Conservation (phyloP, 2,113 vertebrate genomes). For the Copsychus sechellarum region DNA sequence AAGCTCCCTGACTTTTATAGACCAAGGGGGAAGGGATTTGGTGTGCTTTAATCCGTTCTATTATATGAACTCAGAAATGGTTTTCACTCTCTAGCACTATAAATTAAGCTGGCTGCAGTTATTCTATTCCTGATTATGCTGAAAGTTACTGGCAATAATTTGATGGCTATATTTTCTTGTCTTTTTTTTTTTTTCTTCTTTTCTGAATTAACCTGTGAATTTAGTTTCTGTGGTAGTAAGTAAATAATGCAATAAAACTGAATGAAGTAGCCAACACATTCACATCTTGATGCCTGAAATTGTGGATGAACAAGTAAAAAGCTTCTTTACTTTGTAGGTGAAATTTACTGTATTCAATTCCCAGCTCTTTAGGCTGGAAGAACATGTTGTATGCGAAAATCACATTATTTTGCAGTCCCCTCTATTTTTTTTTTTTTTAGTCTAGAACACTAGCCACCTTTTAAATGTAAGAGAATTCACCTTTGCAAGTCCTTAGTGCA, state of each 20-base stretch:
- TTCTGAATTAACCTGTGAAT: not conserved
- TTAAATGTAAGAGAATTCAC: not conserved
- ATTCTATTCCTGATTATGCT: constrained; percentile 41
- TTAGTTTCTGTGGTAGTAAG: not conserved
- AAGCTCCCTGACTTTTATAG: constrained; percentile 64
- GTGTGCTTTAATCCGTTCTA: constrained; percentile 53
- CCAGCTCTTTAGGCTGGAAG: not conserved
- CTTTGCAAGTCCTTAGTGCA: not conserved
- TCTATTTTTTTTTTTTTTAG: not conserved
- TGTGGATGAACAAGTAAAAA: not conserved
- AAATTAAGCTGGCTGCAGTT: constrained; percentile 36
- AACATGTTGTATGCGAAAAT: not conserved
- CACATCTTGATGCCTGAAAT: not conserved
- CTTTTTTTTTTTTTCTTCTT: not conserved
- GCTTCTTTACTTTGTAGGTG: not conserved
- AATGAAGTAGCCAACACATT: not conserved
- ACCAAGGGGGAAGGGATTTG: constrained; percentile 27
- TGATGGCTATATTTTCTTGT: constrained; percentile 5
- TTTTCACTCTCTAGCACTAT: constrained; percentile 21
- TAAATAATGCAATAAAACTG: not conserved
- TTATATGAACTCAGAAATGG: constrained; percentile 45
- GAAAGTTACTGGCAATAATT: constrained; percentile 40
- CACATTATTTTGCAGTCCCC: not conserved
- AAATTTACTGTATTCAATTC: not conserved
- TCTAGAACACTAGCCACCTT: not conserved